Evolutionary conservation across 1,140 invertebrate genomes (phyloP), one percentile per base, ranked within the genome.

Genomic region (Sarcophaga peregrina): DNA sequence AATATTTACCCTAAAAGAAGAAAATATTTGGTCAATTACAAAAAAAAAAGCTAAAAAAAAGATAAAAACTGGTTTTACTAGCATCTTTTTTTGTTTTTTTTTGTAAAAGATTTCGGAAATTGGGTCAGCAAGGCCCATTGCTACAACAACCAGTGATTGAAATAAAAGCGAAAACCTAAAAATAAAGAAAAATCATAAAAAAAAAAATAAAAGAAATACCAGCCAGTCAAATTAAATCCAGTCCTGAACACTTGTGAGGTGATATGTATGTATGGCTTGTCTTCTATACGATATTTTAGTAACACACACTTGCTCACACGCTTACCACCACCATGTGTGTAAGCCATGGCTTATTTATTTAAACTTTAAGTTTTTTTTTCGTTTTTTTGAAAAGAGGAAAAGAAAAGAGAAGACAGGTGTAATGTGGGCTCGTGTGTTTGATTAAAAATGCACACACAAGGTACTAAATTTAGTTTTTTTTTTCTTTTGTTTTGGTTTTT

Each of bases 81-180:
- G 25, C 25, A 37, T 4, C 25, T 37, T 37, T 37, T 37, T 25
- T 68, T 4, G 1, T 37, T 37, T 37, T 37, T 25, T 68, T 25
- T 9, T 68, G 9, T 68, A 68, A 20, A 20, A 20, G 62, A 68
- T 68, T 68, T 78, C 50, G 50, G 17, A 52, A 78, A 78, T 78
- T 78, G n/a, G 75, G 75, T 78, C 75, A 78, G 75, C 75, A 78
- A 78, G 75, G 20, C 75, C 75, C 50, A 37, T 37, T 37, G 25
- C 25, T 37, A 37, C 25, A 37, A 37, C 25, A 37, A 37, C 25
- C 25, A 37, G 25, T 37, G 25, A 37, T 37, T 37, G 25, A 37
- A 37, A 37, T 37, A 37, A 37, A 37, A 37, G 25, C 25, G 25
- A 37, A 37, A 37, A 37, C 25, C 25, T 37, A 37, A 37, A 47